These are phyloP conservation scores for Chironomus riparius DNA, from an alignment of 2,888 invertebrate genomes.

Conservation along the genomic window DNA sequence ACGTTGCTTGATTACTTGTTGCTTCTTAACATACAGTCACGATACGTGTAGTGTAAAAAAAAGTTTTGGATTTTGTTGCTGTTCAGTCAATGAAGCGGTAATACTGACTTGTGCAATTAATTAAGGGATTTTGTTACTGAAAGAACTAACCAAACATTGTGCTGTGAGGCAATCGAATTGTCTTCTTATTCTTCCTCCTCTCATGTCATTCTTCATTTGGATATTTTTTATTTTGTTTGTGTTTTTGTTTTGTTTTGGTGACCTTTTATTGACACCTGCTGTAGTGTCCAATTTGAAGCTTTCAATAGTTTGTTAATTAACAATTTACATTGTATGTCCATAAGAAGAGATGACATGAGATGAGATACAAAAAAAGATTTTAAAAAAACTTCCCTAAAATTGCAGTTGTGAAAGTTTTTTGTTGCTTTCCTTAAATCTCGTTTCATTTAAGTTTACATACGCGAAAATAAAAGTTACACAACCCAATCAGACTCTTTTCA, in stretches of 20 bases:
- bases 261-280: background rate
- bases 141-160: background rate
- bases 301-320: too few species aligned
- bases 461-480: background rate
- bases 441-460: background rate
- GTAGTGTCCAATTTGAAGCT: background rate
- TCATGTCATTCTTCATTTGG: background rate
- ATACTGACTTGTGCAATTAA: too few species aligned
- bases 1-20: too few species aligned
- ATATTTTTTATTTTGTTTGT: background rate
- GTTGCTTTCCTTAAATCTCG: background rate
- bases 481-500: background rate
- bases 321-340: background rate
- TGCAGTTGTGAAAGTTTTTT: background rate
- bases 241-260: background rate
- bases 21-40: too few species aligned
- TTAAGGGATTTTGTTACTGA: too few species aligned
- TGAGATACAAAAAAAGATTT: background rate
- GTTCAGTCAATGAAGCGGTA: background rate
- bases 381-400: background rate
- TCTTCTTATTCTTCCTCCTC: background rate
- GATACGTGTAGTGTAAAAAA: background rate
- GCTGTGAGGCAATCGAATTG: background rate
- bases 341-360: background rate
- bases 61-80: background rate